Percentiles rank a stretch among this genome's conserved stretches.
Evolutionary conservation across 2,113 vertebrate genomes (phyloP).

Genomic region (Rhizomys pruinosus): DNA sequence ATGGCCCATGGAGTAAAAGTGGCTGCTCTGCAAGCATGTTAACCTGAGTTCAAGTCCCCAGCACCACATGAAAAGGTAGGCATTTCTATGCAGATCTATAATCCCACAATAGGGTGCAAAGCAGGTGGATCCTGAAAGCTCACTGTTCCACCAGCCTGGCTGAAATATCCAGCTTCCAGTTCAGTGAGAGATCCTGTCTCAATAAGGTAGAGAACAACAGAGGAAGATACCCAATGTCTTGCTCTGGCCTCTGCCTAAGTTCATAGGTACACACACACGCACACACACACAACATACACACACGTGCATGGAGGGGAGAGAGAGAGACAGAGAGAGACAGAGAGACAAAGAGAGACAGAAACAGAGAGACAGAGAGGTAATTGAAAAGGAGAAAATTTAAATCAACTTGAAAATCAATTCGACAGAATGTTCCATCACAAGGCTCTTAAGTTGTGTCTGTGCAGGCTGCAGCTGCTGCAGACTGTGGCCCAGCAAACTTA

Average conservation of each 20-base stretch:
- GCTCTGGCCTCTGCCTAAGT: not conserved
- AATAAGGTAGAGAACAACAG: not conserved
- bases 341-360: not conserved
- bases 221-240: not conserved
- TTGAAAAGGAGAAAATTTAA: not conserved
- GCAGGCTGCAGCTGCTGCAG: not conserved
- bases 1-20: not conserved
- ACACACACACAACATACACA: not conserved
- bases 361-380: not conserved
- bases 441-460: not conserved
- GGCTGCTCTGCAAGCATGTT: not conserved
- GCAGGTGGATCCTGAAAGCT: not conserved
- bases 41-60: not conserved
- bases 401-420: not conserved
- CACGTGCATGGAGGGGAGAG: no score
- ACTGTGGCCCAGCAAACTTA: not conserved
- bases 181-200: not conserved
- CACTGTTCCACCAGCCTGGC: not conserved
- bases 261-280: not conserved
- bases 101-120: not conserved
- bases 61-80: not conserved
- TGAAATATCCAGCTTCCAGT: not conserved
- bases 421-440: not conserved
- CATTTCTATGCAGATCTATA: not conserved
- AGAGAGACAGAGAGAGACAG: not conserved